Evolutionary conservation across 2,113 vertebrate genomes (phyloP).

Genomic region (Tauraco erythrolophus): DNA sequence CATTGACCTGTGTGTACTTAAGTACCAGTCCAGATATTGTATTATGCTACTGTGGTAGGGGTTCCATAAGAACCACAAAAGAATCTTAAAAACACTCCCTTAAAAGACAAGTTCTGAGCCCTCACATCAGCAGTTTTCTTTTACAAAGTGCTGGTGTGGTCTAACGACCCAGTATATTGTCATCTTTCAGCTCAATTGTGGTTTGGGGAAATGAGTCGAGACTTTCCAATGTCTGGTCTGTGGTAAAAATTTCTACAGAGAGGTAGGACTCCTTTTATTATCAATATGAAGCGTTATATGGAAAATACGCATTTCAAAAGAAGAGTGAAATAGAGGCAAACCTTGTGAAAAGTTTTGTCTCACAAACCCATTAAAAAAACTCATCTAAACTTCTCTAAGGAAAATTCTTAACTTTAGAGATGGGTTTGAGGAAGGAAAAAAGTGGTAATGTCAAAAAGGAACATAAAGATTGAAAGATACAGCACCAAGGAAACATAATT

Average conservation of each 20-base stretch:
- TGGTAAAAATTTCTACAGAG: not conserved
- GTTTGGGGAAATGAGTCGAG: conserved; percentile 3
- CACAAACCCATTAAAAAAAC: not conserved
- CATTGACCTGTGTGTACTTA: not conserved
- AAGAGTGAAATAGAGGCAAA: not conserved
- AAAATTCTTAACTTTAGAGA: not conserved
- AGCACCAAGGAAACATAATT: not conserved
- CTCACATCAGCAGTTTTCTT: not conserved
- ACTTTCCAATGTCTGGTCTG: not conserved
- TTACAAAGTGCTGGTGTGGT: not conserved
- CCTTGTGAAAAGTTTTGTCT: not conserved
- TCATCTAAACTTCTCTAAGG: not conserved
- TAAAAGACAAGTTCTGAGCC: not conserved
- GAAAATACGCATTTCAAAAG: not conserved
- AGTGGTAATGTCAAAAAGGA: not conserved
- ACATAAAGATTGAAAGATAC: not conserved
- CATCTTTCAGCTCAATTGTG: not conserved
- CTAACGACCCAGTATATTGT: not conserved
- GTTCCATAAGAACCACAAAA: not conserved
- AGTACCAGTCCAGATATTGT: not conserved
- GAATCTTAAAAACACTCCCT: not conserved
- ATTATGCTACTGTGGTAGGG: not conserved
- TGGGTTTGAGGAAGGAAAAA: not conserved
- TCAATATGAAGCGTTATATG: not conserved
- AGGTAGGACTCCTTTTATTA: not conserved